These are phyloP conservation scores for Mormyrops boulengeri DNA, from an alignment of 2,797 vertebrate genomes.

Conservation along the genomic window DNA sequence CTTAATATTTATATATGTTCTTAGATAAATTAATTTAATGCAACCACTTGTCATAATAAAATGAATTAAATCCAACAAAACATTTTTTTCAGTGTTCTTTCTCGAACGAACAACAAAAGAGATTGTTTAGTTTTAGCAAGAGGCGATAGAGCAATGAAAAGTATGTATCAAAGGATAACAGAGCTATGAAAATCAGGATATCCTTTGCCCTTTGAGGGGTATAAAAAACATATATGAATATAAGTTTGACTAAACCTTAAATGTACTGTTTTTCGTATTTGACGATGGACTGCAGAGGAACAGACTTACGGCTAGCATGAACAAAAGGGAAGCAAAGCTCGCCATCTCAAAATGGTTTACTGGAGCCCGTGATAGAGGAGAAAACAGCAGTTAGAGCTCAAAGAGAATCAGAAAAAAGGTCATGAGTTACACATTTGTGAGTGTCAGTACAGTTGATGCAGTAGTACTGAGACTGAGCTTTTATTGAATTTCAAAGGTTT, in stretches of 20 bases:
- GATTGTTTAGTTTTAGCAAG: too few relatives aligned
- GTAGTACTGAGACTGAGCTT: not conserved
- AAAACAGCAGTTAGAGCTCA: not conserved
- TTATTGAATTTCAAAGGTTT: not conserved
- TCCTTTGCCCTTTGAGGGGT: too few relatives aligned
- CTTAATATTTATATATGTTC: too few relatives aligned
- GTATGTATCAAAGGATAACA: too few relatives aligned
- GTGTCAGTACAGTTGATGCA: not conserved
- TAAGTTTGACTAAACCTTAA: not conserved
- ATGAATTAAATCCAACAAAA: too few relatives aligned
- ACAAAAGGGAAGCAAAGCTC: not conserved
- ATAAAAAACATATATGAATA: not conserved
- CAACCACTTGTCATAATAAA: too few relatives aligned
- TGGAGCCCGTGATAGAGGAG: not conserved
- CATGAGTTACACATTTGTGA: too few relatives aligned
- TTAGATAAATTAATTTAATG: too few relatives aligned
- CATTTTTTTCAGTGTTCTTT: too few relatives aligned
- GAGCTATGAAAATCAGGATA: too few relatives aligned
- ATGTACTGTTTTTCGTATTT: not conserved
- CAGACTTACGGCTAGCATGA: not conserved
- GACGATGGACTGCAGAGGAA: not conserved
- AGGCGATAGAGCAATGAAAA: too few relatives aligned
- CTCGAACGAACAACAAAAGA: too few relatives aligned
- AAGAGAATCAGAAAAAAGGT: not conserved
- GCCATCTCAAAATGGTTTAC: not conserved